phyloP scores from a whole-genome alignment of 2,797 vertebrate genomes.

The Alectoris magna region DNA sequence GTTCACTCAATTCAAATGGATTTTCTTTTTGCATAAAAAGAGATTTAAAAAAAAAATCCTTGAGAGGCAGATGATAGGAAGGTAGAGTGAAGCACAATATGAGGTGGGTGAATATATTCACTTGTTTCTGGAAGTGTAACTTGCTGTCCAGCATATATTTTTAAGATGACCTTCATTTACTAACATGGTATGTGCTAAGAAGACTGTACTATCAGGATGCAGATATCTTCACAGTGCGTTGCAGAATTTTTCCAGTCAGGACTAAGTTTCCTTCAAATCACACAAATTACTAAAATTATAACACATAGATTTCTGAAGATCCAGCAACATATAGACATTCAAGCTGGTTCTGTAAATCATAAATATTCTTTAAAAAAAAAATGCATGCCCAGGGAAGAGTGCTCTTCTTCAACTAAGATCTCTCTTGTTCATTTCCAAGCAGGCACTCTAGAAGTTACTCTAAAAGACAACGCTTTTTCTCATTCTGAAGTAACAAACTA shows the following conservation, averaged over 20 bases:
- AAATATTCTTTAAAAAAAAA: background rate
- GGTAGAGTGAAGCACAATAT: background rate
- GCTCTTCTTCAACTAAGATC: background rate
- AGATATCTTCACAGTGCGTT: background rate
- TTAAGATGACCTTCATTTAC: fast-evolving
- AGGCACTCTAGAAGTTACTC: background rate
- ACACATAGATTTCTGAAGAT: background rate
- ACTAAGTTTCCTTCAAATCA: background rate
- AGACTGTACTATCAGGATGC: background rate
- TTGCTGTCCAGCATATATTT: background rate
- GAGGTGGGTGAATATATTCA: background rate
- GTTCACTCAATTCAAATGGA: background rate
- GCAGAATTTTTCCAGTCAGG: background rate
- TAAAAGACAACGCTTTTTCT: background rate
- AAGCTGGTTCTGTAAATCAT: background rate
- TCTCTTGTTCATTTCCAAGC: background rate
- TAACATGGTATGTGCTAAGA: background rate
- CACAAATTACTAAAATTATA: background rate
- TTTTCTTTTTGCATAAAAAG: background rate
- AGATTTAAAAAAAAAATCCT: background rate
- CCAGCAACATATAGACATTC: too few relatives aligned
- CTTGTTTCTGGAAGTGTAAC: background rate
- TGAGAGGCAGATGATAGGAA: background rate
- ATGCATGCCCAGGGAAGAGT: background rate
- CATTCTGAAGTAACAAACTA: background rate